A percentile compares a stretch with the other conserved stretches of the same genome.
Evolutionary conservation across 1,140 invertebrate genomes (phyloP).

Genomic region (Zaprionus gabonicus): DNA sequence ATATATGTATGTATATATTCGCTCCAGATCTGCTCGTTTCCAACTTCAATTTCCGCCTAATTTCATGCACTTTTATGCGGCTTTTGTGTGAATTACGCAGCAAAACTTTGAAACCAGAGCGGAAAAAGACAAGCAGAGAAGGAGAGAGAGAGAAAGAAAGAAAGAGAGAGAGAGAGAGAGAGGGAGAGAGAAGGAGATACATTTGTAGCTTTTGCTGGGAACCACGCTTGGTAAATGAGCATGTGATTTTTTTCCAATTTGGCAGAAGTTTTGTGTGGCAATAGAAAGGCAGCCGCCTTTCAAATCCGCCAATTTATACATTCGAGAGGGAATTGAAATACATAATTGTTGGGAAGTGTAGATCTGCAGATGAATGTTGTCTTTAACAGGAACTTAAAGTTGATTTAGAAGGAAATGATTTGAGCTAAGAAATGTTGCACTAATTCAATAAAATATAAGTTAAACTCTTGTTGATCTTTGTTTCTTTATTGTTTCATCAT

Average conservation of each 20-base stretch:
- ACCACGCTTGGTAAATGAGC: constrained; percentile 53
- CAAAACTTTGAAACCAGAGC: constrained; percentile 60
- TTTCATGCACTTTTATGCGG: constrained; percentile 80
- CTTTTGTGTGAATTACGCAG: constrained; percentile 76
- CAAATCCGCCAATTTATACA: constrained; percentile 56
- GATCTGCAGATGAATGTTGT: constrained; percentile 1
- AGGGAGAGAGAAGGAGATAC: neutral
- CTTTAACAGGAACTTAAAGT: neutral
- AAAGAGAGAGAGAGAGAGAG: neutral
- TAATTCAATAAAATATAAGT: neutral
- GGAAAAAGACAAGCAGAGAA: constrained; percentile 57
- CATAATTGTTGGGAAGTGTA: constrained; percentile 11
- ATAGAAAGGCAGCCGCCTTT: constrained; percentile 61
- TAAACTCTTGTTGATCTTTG: neutral
- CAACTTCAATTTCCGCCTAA: constrained; percentile 77
- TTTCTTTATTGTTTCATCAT: neutral
- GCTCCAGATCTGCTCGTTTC: constrained; percentile 4
- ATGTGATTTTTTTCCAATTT: constrained; percentile 72
- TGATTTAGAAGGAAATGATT: neutral
- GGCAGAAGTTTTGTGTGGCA: constrained; percentile 49
- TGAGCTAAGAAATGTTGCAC: too few relatives aligned
- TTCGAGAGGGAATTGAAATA: neutral
- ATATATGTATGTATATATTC: neutral
- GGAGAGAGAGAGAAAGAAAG: neutral
- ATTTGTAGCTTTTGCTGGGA: constrained; percentile 49